These are phyloP conservation scores for Parnassius orleans DNA, from an alignment of 2,888 invertebrate genomes.

Conservation along the genomic window DNA sequence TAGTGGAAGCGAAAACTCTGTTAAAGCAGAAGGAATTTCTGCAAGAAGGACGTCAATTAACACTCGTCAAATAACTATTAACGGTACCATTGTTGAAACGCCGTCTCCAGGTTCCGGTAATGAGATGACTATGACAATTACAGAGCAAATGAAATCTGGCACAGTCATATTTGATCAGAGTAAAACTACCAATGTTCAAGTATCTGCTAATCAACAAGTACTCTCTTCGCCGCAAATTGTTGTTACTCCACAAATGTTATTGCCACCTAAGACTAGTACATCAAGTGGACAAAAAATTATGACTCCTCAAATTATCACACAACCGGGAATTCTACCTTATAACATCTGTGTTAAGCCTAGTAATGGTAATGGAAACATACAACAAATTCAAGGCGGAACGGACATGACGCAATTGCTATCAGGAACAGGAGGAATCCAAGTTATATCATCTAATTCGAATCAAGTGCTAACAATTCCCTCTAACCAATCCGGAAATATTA, in stretches of 20 bases:
- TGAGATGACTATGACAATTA: slow-evolving; percentile 76
- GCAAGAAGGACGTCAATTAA: slow-evolving; percentile 75
- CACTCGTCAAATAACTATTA: slow-evolving; percentile 76
- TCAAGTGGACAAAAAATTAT: slow-evolving; percentile 66
- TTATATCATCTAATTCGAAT: slow-evolving; percentile 76
- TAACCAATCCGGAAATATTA: slow-evolving; percentile 61
- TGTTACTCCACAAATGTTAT: slow-evolving; percentile 74
- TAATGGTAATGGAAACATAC: slow-evolving; percentile 62
- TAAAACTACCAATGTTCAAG: slow-evolving; percentile 71
- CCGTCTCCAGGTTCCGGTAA: slow-evolving; percentile 76
- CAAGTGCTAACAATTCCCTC: slow-evolving; percentile 73
- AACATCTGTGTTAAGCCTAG: slow-evolving; percentile 77
- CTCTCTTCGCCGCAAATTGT: slow-evolving; percentile 76
- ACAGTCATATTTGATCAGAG: slow-evolving; percentile 74
- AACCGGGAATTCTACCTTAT: slow-evolving; percentile 68
- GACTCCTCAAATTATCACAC: slow-evolving; percentile 70
- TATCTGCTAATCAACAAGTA: slow-evolving; percentile 70
- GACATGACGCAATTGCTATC: slow-evolving; percentile 73
- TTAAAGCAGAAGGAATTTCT: slow-evolving; percentile 74
- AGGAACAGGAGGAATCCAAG: slow-evolving; percentile 73
- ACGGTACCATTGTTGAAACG: slow-evolving; percentile 77
- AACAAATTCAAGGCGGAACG: slow-evolving; percentile 66
- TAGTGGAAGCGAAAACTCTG: slow-evolving; percentile 67
- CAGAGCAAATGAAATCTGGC: slow-evolving; percentile 75
- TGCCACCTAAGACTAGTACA: slow-evolving; percentile 70